Evolutionary conservation across 1,140 invertebrate species (phyloP).

Genomic region (Calosoma granatense): DNA sequence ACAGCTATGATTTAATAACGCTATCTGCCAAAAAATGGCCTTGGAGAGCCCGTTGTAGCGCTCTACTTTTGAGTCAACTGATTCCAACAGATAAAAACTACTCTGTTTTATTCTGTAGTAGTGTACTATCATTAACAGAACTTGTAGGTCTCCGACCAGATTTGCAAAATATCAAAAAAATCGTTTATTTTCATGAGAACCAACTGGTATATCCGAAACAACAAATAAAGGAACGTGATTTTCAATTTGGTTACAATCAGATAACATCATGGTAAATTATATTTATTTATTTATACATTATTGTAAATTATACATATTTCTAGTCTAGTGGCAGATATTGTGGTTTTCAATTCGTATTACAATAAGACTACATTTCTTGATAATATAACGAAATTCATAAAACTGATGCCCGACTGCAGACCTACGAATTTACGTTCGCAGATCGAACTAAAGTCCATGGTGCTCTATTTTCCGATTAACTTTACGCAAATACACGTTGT

Average conservation of each 20-base stretch:
- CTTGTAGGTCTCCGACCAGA: constrained; percentile 56
- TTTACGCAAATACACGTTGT: constrained; percentile 32
- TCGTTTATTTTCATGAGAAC: constrained; percentile 75
- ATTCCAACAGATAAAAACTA: constrained; percentile 46
- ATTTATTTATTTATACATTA: constrained; percentile 12
- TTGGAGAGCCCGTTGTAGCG: constrained; percentile 60
- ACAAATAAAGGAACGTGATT: constrained; percentile 56
- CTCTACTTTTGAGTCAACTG: constrained; percentile 48
- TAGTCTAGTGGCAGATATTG: constrained; percentile 57
- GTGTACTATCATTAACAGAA: constrained; percentile 63
- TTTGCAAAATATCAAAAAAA: constrained; percentile 46
- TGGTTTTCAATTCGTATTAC: constrained; percentile 64
- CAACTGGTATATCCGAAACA: constrained; percentile 62
- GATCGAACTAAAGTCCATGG: constrained; percentile 49
- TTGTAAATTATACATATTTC: constrained; percentile 22
- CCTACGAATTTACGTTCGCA: constrained; percentile 38
- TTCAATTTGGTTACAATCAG: constrained; percentile 71
- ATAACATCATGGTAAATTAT: constrained; percentile 53
- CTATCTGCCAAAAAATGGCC: constrained; percentile 69
- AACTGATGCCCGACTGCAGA: constrained; percentile 54
- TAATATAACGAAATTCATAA: constrained; percentile 51
- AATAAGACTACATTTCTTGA: constrained; percentile 57
- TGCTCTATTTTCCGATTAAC: constrained; percentile 56
- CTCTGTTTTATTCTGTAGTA: constrained; percentile 54
- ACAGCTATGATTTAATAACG: constrained; percentile 34